phyloP scores from a whole-genome alignment of 2,113 vertebrate species.

The Urocynchramus pylzowi region DNA sequence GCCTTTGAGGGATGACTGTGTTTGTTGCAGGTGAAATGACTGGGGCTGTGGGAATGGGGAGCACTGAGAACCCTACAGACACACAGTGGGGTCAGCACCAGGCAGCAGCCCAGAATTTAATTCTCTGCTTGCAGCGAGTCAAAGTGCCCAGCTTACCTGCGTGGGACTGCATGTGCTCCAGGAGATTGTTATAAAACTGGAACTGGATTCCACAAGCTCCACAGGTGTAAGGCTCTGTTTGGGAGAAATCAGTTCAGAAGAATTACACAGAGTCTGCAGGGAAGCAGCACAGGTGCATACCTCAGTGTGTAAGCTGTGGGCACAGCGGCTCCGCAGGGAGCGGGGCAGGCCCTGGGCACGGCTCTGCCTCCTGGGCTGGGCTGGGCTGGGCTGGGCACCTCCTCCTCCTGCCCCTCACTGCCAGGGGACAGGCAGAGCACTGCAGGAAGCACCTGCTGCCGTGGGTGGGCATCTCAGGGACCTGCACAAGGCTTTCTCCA shows the following conservation, averaged over 20 bases:
- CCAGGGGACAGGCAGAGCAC: neutral
- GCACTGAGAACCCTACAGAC: neutral
- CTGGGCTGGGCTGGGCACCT: neutral
- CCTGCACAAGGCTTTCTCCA: neutral
- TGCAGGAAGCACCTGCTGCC: accelerated
- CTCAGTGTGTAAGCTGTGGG: neutral
- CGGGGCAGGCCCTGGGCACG: neutral
- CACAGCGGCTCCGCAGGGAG: neutral
- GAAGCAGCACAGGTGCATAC: constrained; percentile 50
- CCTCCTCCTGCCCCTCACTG: neutral
- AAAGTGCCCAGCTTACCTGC: constrained; percentile 82
- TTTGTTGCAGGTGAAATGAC: neutral
- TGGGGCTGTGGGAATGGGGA: constrained; percentile 10
- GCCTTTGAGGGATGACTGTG: neutral
- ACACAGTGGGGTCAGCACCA: neutral
- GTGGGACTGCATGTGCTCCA: constrained; percentile 99
- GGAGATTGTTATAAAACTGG: constrained; percentile 99
- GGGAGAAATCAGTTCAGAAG: constrained; percentile 73
- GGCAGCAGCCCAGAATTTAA: constrained; percentile 20
- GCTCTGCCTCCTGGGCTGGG: neutral
- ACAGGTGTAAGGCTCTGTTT: constrained; percentile 95
- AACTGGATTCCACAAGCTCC: constrained; percentile 99
- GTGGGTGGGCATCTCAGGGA: neutral
- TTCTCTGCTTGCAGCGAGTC: neutral
- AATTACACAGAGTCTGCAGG: constrained; percentile 30